These are phyloP conservation scores for Alosa alosa DNA, from an alignment of 2,113 vertebrate genomes.

Conservation along the genomic window DNA sequence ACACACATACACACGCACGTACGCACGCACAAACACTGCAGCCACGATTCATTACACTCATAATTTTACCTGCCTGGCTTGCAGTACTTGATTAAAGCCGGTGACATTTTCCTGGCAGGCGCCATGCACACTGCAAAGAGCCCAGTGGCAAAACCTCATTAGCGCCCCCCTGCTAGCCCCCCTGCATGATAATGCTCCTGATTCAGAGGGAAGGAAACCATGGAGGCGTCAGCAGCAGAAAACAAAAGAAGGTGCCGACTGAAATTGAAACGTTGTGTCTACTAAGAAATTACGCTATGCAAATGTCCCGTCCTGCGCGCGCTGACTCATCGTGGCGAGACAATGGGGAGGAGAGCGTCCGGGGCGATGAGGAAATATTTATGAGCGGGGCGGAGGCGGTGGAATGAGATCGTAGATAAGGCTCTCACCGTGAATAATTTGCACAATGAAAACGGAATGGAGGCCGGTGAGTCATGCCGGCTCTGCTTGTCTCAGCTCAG, in stretches of 20 bases:
- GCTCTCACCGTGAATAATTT: neutral
- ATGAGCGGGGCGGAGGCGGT: neutral
- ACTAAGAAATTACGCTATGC: neutral
- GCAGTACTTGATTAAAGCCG: constrained; percentile 4
- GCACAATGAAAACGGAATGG: neutral
- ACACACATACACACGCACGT: neutral
- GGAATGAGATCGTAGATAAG: constrained; percentile 5
- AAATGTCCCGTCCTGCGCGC: neutral
- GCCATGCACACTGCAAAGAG: neutral
- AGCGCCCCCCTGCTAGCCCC: neutral
- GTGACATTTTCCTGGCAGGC: neutral
- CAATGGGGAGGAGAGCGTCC: neutral
- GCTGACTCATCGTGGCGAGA: neutral
- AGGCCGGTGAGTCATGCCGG: neutral
- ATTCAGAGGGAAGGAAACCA: neutral
- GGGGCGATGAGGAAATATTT: neutral
- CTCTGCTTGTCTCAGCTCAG: neutral
- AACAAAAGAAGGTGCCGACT: neutral
- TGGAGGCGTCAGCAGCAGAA: neutral
- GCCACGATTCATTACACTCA: neutral
- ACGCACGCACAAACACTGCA: neutral
- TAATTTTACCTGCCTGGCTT: constrained; percentile 11
- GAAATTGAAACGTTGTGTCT: neutral
- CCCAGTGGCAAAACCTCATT: neutral
- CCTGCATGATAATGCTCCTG: neutral